Evolutionary conservation across 2,888 invertebrate species (phyloP), one percentile per base, ranked within the genome.

Genomic region (Leptopilina drosophilae): DNA sequence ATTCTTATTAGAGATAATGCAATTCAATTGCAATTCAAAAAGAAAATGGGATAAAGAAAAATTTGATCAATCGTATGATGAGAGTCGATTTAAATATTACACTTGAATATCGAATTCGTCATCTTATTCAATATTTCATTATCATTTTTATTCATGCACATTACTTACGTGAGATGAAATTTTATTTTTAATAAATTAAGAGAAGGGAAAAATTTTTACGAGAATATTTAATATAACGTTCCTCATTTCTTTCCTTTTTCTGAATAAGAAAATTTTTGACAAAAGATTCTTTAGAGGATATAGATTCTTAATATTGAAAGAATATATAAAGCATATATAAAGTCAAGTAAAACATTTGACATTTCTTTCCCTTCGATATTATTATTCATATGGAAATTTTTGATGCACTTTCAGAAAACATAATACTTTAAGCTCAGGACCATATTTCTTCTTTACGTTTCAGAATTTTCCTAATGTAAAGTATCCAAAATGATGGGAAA

Each of bases 371-470:
- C 49, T 0, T 20, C 8, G 33, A 7, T 5, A 14, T 26, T 53
- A 69, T 26, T 53, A 69, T 53, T 69, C 40, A 26, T 26, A 56
- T 11, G 73, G 11, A 33, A 73, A 8, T 40, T 73, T 73, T 73
- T n/a, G 5, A 33, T 73, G 53, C 56, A 73, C 40, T 40, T 56
- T 73, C 9, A n/a, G 49, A 40, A 73, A 73, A 73, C 33, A 73
- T 73, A 73, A 73, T 73, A 40, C 73, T 73, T 73, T 73, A 73
- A 40, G 73, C 73, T 56, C 46, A 42, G 73, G 33, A 33, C 73
- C n/a, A 59, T 73, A 56, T 56, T 73, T 33, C 56, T 73, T 33
- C 56, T 73, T 73, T 33, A 73, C 73, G 56, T 53, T 73, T 15
- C 53, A 40, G 53, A 56, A 73, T 33, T 59, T 59, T n/a, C 56